phyloP scores from a whole-genome alignment of 2,113 vertebrate genomes.

The Hyperopisus bebe region DNA sequence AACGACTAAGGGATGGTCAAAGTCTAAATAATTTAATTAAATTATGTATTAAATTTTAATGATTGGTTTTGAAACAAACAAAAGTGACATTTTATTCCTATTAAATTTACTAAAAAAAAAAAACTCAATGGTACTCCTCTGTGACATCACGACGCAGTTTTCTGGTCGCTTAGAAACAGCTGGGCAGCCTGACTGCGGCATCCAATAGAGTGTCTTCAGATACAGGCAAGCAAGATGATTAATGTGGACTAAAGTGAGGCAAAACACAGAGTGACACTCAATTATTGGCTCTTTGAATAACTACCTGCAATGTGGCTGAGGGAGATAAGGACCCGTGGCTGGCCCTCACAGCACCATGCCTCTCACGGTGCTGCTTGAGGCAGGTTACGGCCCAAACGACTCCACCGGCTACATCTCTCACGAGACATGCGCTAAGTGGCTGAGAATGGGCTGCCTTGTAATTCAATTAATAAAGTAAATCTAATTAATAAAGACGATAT shows the following conservation, averaged over 20 bases:
- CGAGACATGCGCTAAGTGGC: not conserved
- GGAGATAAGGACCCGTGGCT: slow-evolving; percentile 21
- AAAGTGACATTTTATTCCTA: slow-evolving; percentile 7
- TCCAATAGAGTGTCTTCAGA: slow-evolving; percentile 8
- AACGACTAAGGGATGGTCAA: not conserved
- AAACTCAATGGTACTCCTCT: not conserved
- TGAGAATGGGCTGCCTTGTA: slow-evolving; percentile 1
- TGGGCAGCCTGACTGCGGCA: slow-evolving; percentile 23
- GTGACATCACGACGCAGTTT: slow-evolving; percentile 29
- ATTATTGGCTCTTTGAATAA: slow-evolving; percentile 43
- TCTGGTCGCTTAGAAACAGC: slow-evolving; percentile 33
- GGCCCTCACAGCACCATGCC: not conserved
- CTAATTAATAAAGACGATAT: not conserved
- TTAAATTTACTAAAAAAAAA: not conserved
- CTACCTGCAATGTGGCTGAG: slow-evolving; percentile 25
- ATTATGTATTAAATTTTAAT: slow-evolving; percentile 4
- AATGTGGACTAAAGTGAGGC: slow-evolving; percentile 41
- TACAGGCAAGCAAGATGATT: slow-evolving; percentile 33
- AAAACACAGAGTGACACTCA: slow-evolving; percentile 36
- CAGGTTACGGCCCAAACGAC: not conserved
- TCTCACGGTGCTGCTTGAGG: not conserved
- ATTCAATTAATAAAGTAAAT: slow-evolving; percentile 11
- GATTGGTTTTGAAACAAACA: slow-evolving; percentile 6
- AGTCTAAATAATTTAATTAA: not conserved
- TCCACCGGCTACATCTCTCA: not conserved